Evolutionary conservation across 2,797 vertebrate species (phyloP).

Genomic region (Dryobates pubescens): DNA sequence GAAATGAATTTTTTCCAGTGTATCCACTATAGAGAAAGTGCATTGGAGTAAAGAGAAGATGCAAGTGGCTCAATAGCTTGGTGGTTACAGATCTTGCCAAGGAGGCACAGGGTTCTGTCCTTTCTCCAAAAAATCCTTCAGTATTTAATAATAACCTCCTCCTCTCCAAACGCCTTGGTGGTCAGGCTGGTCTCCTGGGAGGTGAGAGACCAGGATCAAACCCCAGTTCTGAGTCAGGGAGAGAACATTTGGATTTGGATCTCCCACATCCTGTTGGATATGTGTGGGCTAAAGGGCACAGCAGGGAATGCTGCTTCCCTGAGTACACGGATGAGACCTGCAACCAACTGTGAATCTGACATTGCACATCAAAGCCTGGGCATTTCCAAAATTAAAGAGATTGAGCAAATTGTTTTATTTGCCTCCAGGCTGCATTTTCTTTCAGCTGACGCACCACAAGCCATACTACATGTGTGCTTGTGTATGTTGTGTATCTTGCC

Average conservation of each 20-base stretch:
- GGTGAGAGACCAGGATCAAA: background rate
- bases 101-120: background rate
- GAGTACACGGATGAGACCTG: background rate
- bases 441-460: background rate
- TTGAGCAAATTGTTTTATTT: background rate
- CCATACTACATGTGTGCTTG: background rate
- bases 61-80: background rate
- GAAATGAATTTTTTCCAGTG: background rate
- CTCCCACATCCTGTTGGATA: conserved; percentile 27
- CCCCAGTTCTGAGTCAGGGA: conserved; percentile 4
- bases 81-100: background rate
- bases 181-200: background rate
- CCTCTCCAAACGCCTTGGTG: conserved; percentile 11
- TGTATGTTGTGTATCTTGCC: background rate
- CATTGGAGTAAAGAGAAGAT: background rate
- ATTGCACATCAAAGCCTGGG: background rate
- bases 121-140: background rate
- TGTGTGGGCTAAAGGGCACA: background rate
- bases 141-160: background rate
- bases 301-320: background rate
- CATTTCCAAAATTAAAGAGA: background rate
- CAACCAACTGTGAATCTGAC: background rate
- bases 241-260: background rate
- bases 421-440: background rate
- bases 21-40: background rate